Conservation (phyloP, 2,888 invertebrate species). For the Aporophyla nigra region DNA sequence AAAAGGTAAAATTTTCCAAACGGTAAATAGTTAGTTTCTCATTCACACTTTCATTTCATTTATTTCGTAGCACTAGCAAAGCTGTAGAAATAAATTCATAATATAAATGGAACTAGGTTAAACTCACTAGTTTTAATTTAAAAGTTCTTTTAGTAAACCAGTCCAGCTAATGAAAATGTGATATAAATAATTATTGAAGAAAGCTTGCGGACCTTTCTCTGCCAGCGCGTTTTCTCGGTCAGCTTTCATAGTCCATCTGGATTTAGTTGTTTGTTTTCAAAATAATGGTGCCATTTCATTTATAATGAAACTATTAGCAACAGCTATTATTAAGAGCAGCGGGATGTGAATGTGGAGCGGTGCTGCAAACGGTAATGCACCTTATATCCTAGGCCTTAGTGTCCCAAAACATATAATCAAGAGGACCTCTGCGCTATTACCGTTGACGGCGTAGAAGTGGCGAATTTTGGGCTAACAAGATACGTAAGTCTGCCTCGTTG, state of each 20-base stretch:
- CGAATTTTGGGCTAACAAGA: no score
- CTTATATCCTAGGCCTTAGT: no score
- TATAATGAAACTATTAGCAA: not conserved
- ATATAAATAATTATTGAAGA: conserved; percentile 17
- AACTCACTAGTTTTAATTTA: conserved; percentile 20
- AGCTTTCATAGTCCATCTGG: not conserved
- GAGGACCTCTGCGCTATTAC: no score
- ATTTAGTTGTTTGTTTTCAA: not conserved
- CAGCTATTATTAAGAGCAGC: not conserved
- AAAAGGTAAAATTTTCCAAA: conserved; percentile 37
- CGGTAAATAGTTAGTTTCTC: conserved; percentile 21
- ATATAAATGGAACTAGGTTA: conserved; percentile 26
- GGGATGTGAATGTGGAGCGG: no score
- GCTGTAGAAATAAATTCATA: conserved; percentile 33
- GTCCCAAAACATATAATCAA: no score
- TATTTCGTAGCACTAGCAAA: conserved; percentile 11
- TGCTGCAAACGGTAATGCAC: no score
- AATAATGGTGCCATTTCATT: not conserved
- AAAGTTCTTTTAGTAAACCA: conserved; percentile 12
- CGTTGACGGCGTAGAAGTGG: no score
- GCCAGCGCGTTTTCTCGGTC: not conserved
- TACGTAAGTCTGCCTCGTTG: no score
- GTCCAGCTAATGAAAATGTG: conserved; percentile 3
- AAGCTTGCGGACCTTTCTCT: conserved; percentile 3
- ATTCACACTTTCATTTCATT: conserved; percentile 21